Base-by-base conservation (phyloP, 2,113 vertebrate species). In the Riparia riparia region DNA sequence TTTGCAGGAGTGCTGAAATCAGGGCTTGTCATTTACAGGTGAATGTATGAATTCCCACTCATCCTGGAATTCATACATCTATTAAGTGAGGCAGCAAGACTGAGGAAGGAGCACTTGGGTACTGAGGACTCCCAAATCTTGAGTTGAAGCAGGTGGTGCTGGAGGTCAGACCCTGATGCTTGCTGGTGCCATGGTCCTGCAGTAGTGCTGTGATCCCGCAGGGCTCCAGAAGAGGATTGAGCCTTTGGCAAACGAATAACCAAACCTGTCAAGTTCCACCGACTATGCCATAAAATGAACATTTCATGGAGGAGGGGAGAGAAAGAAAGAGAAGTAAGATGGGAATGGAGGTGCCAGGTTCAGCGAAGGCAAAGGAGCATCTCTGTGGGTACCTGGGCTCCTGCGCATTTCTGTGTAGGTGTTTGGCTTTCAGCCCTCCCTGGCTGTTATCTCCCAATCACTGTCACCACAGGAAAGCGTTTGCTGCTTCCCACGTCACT, bases 401-500 rank as follows among this genome's bases (percentile, higher is more conserved):
- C 37, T 58, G 63, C n/a, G 89, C 39, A 10, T 76, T 66, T 87
- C 91, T 6, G 82, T 2, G 64, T 1, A 6, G 34, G 53, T 72
- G 90, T 87, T 77, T 90, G 71, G 54, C 66, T 78, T 45, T 79
- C 78, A 95, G 87, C 82, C 81, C 74, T 70, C 44, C 60, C 41
- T 4, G 3, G 34, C 53, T 85, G 71, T 31, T 96, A 94, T 97
- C 95, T 93, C 82, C 72, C 45, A 12, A 79, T 95, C 66, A 5
- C 58, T 82, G 72, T 8, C 90, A 92, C 87, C 95, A 94, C 97
- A 96, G 96, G 95, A 97, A 95, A 84, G 92, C 0, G 1, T 66
- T 91, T 56, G 39, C 87, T 86, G 91, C 90, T 79, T 61, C 66
- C 77, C 95, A 95, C 82, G 73, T 96, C 96, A 94, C 80, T 24